Conservation (phyloP, 2,113 vertebrate species). For the Seriola rivoliana region DNA sequence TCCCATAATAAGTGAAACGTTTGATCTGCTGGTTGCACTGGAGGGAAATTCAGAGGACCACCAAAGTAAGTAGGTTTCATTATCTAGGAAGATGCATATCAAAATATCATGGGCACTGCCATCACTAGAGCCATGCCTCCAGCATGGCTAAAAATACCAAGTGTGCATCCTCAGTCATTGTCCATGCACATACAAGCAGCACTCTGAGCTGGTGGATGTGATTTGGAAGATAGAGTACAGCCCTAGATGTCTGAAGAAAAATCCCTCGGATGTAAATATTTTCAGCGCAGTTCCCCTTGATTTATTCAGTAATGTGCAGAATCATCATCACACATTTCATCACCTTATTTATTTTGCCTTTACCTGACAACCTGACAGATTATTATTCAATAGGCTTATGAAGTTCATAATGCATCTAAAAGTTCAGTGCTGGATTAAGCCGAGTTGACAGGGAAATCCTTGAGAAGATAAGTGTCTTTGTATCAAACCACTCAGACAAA, state of each 20-base stretch:
- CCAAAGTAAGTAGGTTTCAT: neutral
- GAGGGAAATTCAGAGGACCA: neutral
- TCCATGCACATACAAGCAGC: constrained; percentile 1
- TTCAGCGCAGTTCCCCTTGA: neutral
- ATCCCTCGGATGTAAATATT: neutral
- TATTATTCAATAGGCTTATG: constrained; percentile 38
- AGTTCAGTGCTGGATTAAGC: constrained; percentile 63
- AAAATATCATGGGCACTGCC: neutral
- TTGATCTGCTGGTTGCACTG: neutral
- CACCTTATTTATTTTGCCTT: constrained; percentile 46
- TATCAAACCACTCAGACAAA: constrained; percentile 49
- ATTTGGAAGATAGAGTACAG: constrained; percentile 4
- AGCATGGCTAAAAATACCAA: constrained; percentile 10
- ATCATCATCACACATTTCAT: constrained; percentile 23
- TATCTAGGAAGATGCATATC: neutral
- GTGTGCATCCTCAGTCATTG: neutral
- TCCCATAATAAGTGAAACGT: neutral
- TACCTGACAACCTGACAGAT: constrained; percentile 51
- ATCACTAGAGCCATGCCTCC: neutral
- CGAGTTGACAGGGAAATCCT: constrained; percentile 53
- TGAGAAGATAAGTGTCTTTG: constrained; percentile 54
- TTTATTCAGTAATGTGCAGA: constrained; percentile 21
- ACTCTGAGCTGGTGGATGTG: neutral
- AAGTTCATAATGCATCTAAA: constrained; percentile 46
- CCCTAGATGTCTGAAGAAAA: neutral